These are phyloP conservation scores for Pheosia tremula DNA, from an alignment of 2,888 invertebrate genomes.

Conservation along the genomic window DNA sequence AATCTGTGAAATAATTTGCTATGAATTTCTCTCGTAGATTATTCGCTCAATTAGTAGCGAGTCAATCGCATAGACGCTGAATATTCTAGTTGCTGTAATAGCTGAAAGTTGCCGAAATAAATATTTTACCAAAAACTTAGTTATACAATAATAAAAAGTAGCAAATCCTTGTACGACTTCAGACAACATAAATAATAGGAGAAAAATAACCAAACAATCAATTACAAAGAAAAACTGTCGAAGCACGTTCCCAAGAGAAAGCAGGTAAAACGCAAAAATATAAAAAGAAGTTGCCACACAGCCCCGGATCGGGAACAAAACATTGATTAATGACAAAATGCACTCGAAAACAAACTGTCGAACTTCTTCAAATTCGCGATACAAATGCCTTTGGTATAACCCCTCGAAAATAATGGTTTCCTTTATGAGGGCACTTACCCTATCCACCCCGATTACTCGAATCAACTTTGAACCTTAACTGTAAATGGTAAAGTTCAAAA, in stretches of 20 bases:
- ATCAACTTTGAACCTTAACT: slow-evolving; percentile 32
- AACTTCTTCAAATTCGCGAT: slow-evolving; percentile 83
- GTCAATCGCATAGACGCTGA: too few relatives aligned
- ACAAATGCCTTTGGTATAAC: slow-evolving; percentile 80
- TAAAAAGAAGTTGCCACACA: slow-evolving; percentile 53
- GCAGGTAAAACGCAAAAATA: slow-evolving; percentile 75
- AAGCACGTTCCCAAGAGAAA: slow-evolving; percentile 60
- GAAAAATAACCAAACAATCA: slow-evolving; percentile 66
- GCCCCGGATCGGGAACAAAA: slow-evolving; percentile 73
- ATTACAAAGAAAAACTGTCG: slow-evolving; percentile 76
- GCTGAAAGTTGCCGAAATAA: too few relatives aligned
- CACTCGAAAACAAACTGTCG: slow-evolving; percentile 85
- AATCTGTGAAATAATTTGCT: too few relatives aligned
- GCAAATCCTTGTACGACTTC: slow-evolving; percentile 28
- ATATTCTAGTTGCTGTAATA: too few relatives aligned
- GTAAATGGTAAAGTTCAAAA: slow-evolving; percentile 16
- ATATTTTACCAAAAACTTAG: too few relatives aligned
- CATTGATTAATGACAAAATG: slow-evolving; percentile 84
- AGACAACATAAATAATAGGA: slow-evolving; percentile 22
- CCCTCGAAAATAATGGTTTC: slow-evolving; percentile 83
- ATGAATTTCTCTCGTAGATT: too few relatives aligned
- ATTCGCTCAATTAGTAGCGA: too few relatives aligned
- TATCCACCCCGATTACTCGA: slow-evolving; percentile 37
- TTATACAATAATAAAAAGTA: slow-evolving; percentile 17
- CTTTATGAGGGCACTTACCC: slow-evolving; percentile 57